Evolutionary conservation across 30 jellyfish, hydroid and myxozoan genomes (phyloP).

Genomic region (Hydra vulgaris): DNA sequence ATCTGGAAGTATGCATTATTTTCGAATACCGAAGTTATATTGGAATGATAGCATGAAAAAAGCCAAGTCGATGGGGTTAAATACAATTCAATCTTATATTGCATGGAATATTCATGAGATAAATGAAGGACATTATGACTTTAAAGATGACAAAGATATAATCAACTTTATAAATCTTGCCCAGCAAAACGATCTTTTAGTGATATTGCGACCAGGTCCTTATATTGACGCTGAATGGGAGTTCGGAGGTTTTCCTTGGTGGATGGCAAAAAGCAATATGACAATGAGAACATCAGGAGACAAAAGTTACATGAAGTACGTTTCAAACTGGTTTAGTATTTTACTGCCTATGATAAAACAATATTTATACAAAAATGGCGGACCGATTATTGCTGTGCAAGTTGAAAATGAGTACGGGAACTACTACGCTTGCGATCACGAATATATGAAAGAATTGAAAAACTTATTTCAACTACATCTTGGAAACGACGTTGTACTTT

Average conservation of each 20-base stretch:
- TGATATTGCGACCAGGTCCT: constrained; percentile 88
- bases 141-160: constrained; percentile 40
- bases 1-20: constrained; percentile 84
- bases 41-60: constrained; percentile 76
- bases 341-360: constrained; percentile 38
- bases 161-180: constrained; percentile 65
- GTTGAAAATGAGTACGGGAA: constrained; percentile 81
- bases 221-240: constrained; percentile 89
- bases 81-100: constrained; percentile 70
- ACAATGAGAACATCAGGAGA: constrained; percentile 48
- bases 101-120: constrained; percentile 90
- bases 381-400: constrained; percentile 76
- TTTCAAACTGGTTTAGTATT: constrained; percentile 42
- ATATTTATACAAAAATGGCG: constrained; percentile 50
- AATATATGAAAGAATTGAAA: constrained; percentile 31
- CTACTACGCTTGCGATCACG: constrained; percentile 69
- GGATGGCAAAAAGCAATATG: constrained; percentile 44
- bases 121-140: constrained; percentile 51
- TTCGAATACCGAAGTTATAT: constrained; percentile 72
- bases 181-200: constrained; percentile 45
- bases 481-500: constrained; percentile 44
- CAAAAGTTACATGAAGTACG: constrained; percentile 32
- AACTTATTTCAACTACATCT: constrained; percentile 26
- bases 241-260: constrained; percentile 83
- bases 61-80: constrained; percentile 78